Base-by-base conservation (phyloP, 2,888 invertebrate genomes). In the Synergus laeviventris region DNA sequence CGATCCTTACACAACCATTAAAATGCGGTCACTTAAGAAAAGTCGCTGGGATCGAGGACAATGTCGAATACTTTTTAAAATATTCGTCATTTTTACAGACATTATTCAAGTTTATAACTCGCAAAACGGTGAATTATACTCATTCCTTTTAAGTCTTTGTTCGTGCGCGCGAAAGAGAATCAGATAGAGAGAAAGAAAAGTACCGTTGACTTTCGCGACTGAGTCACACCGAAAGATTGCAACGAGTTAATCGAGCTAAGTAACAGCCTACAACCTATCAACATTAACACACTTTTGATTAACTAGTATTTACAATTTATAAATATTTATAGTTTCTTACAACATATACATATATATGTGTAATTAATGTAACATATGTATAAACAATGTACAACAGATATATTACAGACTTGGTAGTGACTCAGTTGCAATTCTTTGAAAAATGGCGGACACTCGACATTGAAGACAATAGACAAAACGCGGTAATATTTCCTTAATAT, bases 11-110 rank as follows among this genome's bases (percentile, higher is more conserved):
- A 88, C 83, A 75, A 81, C 87, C 82, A 59, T 81, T 87, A 89
- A 90, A 89, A 89, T n/a, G 90, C 90, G 90, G 90, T 90, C 89
- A 85, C 87, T 89, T 89, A 87, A 84, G 79, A 78, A 79, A 83
- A 87, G 82, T 83, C 85, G 83, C 89, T 90, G 84, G 86, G 84
- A 85, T 81, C 87, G 84, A 84, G 87, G 77, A 90, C 89, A 90
- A 90, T 87, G 56, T 49, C 8, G 18, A 59, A 59, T 45, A 21
- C 24, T 42, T 8, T 14, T 45, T 11, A 0, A 74, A 70, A 74
- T 61, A 24, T 18, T 66, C 16, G 36, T 12, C 76, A 79, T 81
- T 82, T 81, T 78, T 82, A 31, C 83, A 78, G 74, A 76, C 62
- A 42, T 16, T 36, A 42, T 45, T 11, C 45, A 24, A 62, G 42